Percentiles rank a stretch among this genome's conserved stretches.
These are phyloP conservation scores for Tetranychus cinnabarinus DNA, from an alignment of 1,140 invertebrate species.

Conservation along the genomic window DNA sequence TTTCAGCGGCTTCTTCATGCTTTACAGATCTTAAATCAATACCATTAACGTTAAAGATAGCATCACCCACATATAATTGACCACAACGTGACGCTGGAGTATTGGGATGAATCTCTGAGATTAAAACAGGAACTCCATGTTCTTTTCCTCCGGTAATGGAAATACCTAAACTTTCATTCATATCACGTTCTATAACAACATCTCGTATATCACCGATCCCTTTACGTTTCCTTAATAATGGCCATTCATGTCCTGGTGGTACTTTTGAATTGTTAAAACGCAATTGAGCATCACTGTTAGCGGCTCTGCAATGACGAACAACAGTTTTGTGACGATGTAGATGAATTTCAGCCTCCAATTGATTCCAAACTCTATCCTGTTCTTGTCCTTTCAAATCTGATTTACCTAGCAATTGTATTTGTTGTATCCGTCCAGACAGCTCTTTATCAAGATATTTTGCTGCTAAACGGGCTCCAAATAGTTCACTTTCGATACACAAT, in stretches of 20 bases:
- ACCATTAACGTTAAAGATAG: slow-evolving; percentile 52
- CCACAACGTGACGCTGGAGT: slow-evolving; percentile 42
- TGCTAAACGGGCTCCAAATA: slow-evolving; percentile 53
- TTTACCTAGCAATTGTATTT: slow-evolving; percentile 42
- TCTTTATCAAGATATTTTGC: slow-evolving; percentile 69
- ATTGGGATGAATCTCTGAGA: slow-evolving; percentile 53
- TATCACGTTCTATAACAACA: slow-evolving; percentile 31
- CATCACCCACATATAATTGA: slow-evolving; percentile 51
- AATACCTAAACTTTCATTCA: slow-evolving; percentile 49
- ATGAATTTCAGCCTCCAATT: slow-evolving; percentile 61
- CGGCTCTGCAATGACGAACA: slow-evolving; percentile 29
- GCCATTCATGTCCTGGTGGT: slow-evolving; percentile 16
- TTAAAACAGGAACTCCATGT: slow-evolving; percentile 60
- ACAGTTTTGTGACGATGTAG: slow-evolving; percentile 60
- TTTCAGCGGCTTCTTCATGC: slow-evolving; percentile 44
- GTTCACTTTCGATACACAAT: slow-evolving; percentile 46
- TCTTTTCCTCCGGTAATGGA: slow-evolving; percentile 54
- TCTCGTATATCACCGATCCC: slow-evolving; percentile 24
- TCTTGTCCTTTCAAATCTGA: slow-evolving; percentile 46
- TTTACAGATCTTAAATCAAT: slow-evolving; percentile 38
- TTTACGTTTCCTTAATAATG: slow-evolving; percentile 20
- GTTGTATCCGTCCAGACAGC: slow-evolving; percentile 59
- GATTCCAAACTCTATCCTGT: slow-evolving; percentile 53
- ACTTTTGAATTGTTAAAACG: background rate
- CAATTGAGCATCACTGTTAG: background rate